Percentiles rank a stretch among this genome's conserved stretches.
phyloP scores from a whole-genome alignment of 2,797 vertebrate genomes.

The Hafferia zeledoni region DNA sequence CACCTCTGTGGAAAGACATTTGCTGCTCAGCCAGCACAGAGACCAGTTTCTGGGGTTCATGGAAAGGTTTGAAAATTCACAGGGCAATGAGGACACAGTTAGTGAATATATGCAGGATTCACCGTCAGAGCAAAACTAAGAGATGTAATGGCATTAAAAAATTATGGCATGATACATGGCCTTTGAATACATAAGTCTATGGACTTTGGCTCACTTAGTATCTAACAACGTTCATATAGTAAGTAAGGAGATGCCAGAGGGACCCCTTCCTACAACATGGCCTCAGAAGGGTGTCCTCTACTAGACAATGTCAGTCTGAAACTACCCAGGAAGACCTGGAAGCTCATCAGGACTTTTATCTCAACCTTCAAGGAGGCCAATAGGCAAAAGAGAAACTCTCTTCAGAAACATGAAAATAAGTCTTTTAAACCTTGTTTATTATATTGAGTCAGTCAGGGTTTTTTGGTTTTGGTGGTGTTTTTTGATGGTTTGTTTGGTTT shows the following conservation, averaged over 20 bases:
- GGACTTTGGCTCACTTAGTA: background rate
- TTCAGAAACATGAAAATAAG: background rate
- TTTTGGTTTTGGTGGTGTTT: background rate
- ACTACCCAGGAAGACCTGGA: background rate
- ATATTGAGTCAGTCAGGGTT: background rate
- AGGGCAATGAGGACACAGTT: background rate
- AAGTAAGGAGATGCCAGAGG: background rate
- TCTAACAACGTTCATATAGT: background rate
- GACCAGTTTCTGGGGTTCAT: background rate
- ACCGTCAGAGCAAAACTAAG: background rate
- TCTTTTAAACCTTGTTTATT: background rate
- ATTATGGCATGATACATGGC: background rate
- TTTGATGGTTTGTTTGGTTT: background rate
- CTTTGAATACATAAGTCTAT: background rate
- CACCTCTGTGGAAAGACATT: background rate
- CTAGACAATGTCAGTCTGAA: background rate
- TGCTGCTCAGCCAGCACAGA: background rate
- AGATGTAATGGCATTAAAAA: background rate
- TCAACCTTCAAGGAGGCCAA: background rate
- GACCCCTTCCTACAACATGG: background rate
- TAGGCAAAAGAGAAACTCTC: background rate
- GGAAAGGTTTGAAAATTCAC: background rate
- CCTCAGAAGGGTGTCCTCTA: background rate
- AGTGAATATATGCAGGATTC: background rate
- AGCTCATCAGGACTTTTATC: background rate